Evolutionary conservation across 2,113 vertebrate genomes (phyloP).

Genomic region (Hydrochoerus hydrochaeris): DNA sequence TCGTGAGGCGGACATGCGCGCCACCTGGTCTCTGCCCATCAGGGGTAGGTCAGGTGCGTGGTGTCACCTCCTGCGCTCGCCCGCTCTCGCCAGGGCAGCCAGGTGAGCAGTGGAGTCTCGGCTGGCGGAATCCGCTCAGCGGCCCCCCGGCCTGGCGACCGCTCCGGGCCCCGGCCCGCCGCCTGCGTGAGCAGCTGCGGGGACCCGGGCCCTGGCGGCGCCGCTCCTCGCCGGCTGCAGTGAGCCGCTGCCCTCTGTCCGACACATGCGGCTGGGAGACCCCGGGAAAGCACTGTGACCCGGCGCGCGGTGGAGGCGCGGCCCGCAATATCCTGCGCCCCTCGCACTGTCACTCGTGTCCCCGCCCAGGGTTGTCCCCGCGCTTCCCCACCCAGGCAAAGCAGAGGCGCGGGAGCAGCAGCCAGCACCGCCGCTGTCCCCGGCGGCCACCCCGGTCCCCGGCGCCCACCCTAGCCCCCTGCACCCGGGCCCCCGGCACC

Average conservation of each 20-base stretch:
- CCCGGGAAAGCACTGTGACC: background rate
- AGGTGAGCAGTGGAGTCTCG: background rate
- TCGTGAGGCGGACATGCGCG: background rate
- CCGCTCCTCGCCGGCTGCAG: background rate
- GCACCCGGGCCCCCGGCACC: slow-evolving; percentile 53
- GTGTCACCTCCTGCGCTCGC: background rate
- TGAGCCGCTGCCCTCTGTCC: background rate
- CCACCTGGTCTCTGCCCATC: background rate
- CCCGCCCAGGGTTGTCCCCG: fast-evolving
- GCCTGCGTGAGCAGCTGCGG: background rate
- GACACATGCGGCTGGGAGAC: background rate
- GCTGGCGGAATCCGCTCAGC: background rate
- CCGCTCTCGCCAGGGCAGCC: background rate
- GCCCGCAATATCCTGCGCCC: background rate
- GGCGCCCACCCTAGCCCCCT: background rate
- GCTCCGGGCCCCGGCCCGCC: background rate
- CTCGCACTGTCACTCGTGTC: fast-evolving
- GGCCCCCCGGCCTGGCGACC: background rate
- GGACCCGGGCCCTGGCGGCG: no score
- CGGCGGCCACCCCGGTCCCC: no score
- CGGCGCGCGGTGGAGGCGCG: no score
- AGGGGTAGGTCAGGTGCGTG: background rate
- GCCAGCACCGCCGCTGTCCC: no score
- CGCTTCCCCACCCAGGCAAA: fast-evolving
- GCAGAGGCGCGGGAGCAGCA: background rate